A percentile compares a stretch with the other conserved stretches of the same genome.
These are phyloP conservation scores for Orchesellides sinensis DNA, from an alignment of 2,888 invertebrate genomes.

Conservation along the genomic window DNA sequence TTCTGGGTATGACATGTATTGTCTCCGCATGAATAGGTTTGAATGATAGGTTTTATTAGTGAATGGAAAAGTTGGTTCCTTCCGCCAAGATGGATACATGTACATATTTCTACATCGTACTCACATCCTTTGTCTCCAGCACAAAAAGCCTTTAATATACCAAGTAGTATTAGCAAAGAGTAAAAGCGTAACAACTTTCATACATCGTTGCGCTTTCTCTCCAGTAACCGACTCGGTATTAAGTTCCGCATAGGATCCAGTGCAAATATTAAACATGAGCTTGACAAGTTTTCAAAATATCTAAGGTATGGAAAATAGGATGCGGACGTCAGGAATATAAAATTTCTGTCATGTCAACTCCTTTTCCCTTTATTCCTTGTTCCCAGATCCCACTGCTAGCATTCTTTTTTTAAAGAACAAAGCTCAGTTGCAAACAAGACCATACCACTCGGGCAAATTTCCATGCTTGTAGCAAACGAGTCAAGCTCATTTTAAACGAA, in stretches of 20 bases:
- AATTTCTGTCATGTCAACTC: constrained; percentile 63
- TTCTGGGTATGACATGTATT: constrained; percentile 60
- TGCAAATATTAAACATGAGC: constrained; percentile 36
- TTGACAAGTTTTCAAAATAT: constrained; percentile 56
- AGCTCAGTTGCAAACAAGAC: neutral
- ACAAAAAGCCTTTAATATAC: neutral
- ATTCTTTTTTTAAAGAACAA: neutral
- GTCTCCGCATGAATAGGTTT: constrained; percentile 60
- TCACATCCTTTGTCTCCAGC: constrained; percentile 14
- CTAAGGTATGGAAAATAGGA: constrained; percentile 45
- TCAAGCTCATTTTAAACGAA: constrained; percentile 28
- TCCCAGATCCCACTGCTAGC: neutral
- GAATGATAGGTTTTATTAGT: constrained; percentile 66
- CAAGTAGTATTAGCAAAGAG: neutral
- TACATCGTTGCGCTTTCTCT: neutral
- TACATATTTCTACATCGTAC: no score
- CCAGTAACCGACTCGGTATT: neutral
- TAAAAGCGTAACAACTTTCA: neutral
- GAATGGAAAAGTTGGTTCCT: constrained; percentile 62
- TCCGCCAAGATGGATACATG: no score
- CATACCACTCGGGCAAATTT: neutral
- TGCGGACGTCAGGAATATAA: constrained; percentile 63
- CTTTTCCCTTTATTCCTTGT: constrained; percentile 26
- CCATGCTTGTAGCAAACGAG: neutral
- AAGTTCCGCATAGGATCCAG: constrained; percentile 15